These are phyloP conservation scores for Antheraea mylitta DNA, from an alignment of 1,140 invertebrate species.

Conservation along the genomic window DNA sequence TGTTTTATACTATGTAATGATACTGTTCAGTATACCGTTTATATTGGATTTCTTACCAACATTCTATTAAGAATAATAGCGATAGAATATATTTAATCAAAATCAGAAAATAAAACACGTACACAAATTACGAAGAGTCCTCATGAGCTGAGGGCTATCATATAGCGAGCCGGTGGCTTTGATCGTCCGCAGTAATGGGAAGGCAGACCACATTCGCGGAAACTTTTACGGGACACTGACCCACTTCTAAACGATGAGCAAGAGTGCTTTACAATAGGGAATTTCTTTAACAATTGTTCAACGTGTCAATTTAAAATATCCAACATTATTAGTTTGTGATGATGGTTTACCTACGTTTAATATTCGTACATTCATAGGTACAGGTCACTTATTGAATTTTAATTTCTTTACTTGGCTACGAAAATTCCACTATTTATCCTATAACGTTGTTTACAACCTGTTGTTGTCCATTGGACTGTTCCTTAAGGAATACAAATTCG, in stretches of 20 bases:
- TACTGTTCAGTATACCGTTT: too few species aligned
- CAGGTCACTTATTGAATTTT: too few species aligned
- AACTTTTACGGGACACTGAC: conserved; percentile 72
- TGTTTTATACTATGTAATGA: too few species aligned
- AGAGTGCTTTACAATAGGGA: conserved; percentile 41
- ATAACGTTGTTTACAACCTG: too few species aligned
- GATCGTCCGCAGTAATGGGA: conserved; percentile 56
- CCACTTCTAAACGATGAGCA: conserved; percentile 54
- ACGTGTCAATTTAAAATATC: conserved; percentile 9
- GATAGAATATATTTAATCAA: not conserved
- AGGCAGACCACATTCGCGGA: conserved; percentile 56
- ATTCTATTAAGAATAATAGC: too few species aligned
- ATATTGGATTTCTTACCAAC: too few species aligned
- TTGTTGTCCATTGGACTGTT: not conserved
- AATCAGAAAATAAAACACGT: conserved; percentile 29
- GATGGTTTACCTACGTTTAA: not conserved
- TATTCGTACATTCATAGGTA: not conserved
- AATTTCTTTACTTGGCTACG: too few species aligned
- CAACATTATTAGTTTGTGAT: not conserved
- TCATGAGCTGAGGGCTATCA: conserved; percentile 34
- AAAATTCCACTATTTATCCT: too few species aligned
- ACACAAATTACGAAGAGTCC: conserved; percentile 42
- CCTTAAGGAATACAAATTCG: too few species aligned
- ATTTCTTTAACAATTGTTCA: conserved; percentile 39
- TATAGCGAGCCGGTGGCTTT: conserved; percentile 50